These are phyloP conservation scores for Axea sp. DNA, from an alignment of 2,888 invertebrate species.

Conservation along the genomic window DNA sequence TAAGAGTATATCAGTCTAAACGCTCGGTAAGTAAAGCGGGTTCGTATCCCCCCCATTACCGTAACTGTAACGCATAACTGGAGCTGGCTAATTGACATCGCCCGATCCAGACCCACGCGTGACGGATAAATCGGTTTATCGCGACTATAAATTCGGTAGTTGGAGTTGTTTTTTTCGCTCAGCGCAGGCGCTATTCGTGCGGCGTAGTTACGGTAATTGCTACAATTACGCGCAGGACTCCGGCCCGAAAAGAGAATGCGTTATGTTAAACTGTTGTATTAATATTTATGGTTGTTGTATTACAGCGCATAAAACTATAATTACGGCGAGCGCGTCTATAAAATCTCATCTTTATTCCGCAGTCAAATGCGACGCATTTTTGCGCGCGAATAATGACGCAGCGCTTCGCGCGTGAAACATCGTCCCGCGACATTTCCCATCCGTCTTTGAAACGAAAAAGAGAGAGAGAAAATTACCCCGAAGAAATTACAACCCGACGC, in stretches of 20 bases:
- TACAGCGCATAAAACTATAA: constrained; percentile 55
- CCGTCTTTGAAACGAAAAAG: constrained; percentile 23
- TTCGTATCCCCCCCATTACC: constrained; percentile 27
- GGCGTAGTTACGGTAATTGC: constrained; percentile 41
- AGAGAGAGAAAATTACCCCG: too few relatives aligned
- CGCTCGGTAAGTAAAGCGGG: constrained; percentile 42
- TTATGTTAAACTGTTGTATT: constrained; percentile 54
- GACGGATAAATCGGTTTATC: constrained; percentile 39
- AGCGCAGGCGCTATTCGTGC: constrained; percentile 13
- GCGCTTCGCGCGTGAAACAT: constrained; percentile 35
- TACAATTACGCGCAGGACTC: constrained; percentile 29
- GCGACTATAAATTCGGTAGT: constrained; percentile 51
- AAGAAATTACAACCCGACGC: constrained; percentile 37
- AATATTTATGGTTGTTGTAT: constrained; percentile 56
- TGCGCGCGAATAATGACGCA: constrained; percentile 42
- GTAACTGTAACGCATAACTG: constrained; percentile 54
- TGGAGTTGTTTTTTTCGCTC: constrained; percentile 1
- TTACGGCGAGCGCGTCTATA: constrained; percentile 52
- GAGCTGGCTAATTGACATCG: constrained; percentile 39
- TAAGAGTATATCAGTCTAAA: constrained; percentile 46
- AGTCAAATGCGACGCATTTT: constrained; percentile 52
- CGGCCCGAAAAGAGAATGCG: constrained; percentile 21
- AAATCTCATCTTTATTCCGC: constrained; percentile 50
- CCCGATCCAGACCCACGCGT: constrained; percentile 8
- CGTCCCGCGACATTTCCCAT: constrained; percentile 35